Evolutionary conservation across 1,140 invertebrate species (phyloP).

Genomic region (Stegodyphus mimosarum): DNA sequence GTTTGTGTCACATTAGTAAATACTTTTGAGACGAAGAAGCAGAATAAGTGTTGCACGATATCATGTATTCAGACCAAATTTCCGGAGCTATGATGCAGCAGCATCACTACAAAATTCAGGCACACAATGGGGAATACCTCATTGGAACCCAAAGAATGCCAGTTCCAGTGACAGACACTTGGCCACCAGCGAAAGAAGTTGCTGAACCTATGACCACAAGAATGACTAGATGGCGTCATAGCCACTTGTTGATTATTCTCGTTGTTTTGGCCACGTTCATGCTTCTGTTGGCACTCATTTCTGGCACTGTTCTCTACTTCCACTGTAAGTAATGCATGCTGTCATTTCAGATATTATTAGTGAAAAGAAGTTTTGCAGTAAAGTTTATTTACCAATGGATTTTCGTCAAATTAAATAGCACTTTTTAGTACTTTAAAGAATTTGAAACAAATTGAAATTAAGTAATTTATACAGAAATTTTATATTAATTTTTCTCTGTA

Average conservation of each 20-base stretch:
- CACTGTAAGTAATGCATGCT: constrained; percentile 40
- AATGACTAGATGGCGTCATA: constrained; percentile 51
- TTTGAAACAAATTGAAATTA: no score
- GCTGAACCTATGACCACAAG: constrained; percentile 26
- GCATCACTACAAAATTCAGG: constrained; percentile 48
- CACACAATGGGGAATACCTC: constrained; percentile 30
- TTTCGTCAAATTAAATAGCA: no score
- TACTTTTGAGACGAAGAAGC: background rate
- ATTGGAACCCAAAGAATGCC: background rate
- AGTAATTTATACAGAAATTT: no score
- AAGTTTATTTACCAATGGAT: no score
- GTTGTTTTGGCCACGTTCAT: constrained; percentile 37
- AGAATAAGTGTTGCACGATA: background rate
- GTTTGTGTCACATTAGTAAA: background rate
- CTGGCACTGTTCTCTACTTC: constrained; percentile 45
- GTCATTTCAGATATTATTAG: no score
- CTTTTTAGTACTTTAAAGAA: no score
- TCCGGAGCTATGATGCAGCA: constrained; percentile 12
- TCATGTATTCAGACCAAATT: background rate
- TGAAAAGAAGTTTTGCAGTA: no score
- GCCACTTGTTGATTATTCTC: constrained; percentile 42
- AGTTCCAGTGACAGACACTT: constrained; percentile 13
- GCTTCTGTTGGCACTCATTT: constrained; percentile 44
- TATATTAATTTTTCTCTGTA: no score
- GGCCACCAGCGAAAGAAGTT: constrained; percentile 17